Evolutionary conservation across 2,797 vertebrate genomes (phyloP), one percentile per base, ranked within the genome.

Genomic region (Tenualosa thibaudeaui): DNA sequence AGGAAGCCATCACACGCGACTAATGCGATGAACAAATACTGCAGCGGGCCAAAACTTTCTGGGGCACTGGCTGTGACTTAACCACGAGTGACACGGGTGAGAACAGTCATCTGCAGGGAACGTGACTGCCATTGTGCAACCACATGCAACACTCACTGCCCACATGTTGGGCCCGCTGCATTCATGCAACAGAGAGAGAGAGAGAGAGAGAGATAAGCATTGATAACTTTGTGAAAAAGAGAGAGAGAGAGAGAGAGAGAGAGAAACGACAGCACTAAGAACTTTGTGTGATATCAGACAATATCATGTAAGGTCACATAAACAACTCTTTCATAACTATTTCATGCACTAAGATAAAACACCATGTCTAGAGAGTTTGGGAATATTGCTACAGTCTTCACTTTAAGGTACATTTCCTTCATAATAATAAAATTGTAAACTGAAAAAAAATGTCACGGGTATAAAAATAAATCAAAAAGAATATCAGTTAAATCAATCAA

Each of bases 1-100:
- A 78, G 37, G 71, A 46, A 46, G 26, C 40, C 46, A 49, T 75
- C 81, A 81, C 40, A 78, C 3, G 40, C 6, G 71, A 78, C 71
- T 46, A 78, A 78, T 22, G 15, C 71, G 10, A 71, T 13, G 24
- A 26, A 68, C 62, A 17, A 43, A 46, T 40, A 78, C 17, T 17
- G 17, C 6, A 6, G 19, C 75, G 54, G 22, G 81, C 82, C 75
- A 82, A 84, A 83, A 24, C 87, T 58, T 84, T 71, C 46, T 54
- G 46, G 82, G 81, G 82, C 82, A 81, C 85, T 81, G 46, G 40
- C 17, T 5, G 49, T 81, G 81, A 87, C 81, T 86, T 49, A 84
- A 88, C 58, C 84, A 85, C 83, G 46, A 81, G 68, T 86, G 85
- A 85, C 85, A 87, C 81, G 82, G 75, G 60, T 81, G 81, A 89